phyloP scores from a whole-genome alignment of 2,113 vertebrate species.

The Psophia crepitans region DNA sequence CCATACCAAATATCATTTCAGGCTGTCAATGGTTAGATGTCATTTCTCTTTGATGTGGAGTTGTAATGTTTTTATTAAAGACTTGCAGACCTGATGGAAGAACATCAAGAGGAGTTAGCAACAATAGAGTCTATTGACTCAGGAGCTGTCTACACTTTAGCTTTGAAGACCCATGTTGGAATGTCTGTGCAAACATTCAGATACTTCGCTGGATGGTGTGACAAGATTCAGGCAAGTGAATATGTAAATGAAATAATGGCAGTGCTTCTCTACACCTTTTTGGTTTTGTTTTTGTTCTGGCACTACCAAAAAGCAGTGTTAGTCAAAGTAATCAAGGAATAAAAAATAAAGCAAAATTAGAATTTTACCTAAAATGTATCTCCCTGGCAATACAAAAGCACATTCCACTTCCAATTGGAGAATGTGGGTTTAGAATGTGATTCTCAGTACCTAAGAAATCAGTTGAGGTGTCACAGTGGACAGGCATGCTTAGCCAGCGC shows the following conservation, averaged over 20 bases:
- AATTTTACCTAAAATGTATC: background rate
- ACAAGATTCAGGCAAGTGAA: conserved; percentile 82
- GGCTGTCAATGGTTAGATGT: background rate
- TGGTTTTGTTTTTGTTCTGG: background rate
- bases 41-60: background rate
- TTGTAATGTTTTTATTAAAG: conserved; percentile 43
- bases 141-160: conserved; percentile 84
- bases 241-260: background rate
- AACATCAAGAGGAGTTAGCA: conserved; percentile 83
- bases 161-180: conserved; percentile 84
- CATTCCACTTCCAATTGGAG: background rate
- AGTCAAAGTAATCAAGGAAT: background rate
- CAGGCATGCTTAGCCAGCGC: background rate
- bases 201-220: conserved; percentile 87
- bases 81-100: conserved; percentile 84
- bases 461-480: background rate
- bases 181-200: conserved; percentile 87
- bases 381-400: background rate
- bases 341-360: background rate
- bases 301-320: background rate
- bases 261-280: background rate
- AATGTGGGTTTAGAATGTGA: background rate
- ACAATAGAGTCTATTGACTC: conserved; percentile 84
- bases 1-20: background rate
- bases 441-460: background rate